Evolutionary conservation across 1,140 invertebrate genomes (phyloP), one percentile per base, ranked within the genome.

Genomic region (Tachypleus tridentatus): DNA sequence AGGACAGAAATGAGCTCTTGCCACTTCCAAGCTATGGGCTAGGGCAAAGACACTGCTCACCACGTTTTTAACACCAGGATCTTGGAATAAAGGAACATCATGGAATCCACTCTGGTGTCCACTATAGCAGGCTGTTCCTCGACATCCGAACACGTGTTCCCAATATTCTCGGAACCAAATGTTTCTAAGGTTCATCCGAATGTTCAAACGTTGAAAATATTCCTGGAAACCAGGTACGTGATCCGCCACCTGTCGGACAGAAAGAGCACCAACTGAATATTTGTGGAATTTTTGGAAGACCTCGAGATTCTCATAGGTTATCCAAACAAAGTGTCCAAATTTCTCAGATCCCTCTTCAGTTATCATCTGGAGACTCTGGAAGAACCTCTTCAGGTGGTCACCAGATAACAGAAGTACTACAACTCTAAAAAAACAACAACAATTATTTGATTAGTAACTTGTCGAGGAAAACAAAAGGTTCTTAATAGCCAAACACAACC

Each of bases 11-110:
- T 75, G 65, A 63, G 64, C 51, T 67, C 57, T 73, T 70, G 67
- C 68, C 53, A 64, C 69, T 65, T 69, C 75, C 59, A 71, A 66
- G 65, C 68, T 73, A 52, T 75, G 68, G 5, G 73, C 74, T n/a
- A 77, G 59, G 2, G 76, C 63, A 48, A 72, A 70, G 4, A 79
- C 74, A 47, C 76, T 74, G 64, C 76, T 76, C 4, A 78, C 75
- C n/a, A 76, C 77, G n/a, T 74, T 73, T 29, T 78, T 65, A 6
- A 75, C 72, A 5, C 69, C 69, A 3, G 72, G 70, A 54, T 77
- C 75, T 61, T 75, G 72, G 57, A 67, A 58, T 0, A 69, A 57
- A 29, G 64, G 49, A 5, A 68, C 58, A 7, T 70, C 62, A 4
- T 60, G 10, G 7, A 60, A 47, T 10, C 49, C 60, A 2, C 60